phyloP scores from a whole-genome alignment of 2,888 invertebrate species.

The Drosophila yooni region DNA sequence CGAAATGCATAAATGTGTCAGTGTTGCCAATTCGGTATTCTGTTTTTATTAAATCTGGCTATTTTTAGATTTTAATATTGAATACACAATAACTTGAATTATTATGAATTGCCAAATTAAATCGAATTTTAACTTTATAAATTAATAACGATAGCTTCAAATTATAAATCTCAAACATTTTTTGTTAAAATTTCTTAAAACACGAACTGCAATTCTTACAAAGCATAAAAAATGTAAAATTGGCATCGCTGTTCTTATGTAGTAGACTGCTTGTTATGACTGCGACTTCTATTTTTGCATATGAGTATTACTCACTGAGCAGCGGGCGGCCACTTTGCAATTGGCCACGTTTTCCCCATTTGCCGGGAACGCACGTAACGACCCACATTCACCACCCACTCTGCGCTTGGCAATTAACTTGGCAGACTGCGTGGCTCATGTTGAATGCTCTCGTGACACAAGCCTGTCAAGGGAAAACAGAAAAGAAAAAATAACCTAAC shows the following conservation, averaged over 20 bases:
- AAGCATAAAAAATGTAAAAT: not conserved
- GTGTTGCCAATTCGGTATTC: not conserved
- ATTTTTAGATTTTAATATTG: not conserved
- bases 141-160: not conserved
- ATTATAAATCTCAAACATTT: not conserved
- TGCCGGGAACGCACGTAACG: slow-evolving; percentile 49
- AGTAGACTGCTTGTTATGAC: slow-evolving; percentile 31
- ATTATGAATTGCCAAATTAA: not conserved
- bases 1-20: slow-evolving; percentile 8
- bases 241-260: slow-evolving; percentile 1
- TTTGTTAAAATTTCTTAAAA: not conserved
- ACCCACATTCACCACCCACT: slow-evolving; percentile 51
- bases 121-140: not conserved
- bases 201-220: not conserved
- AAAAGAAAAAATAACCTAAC: not conserved
- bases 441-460: slow-evolving; percentile 43
- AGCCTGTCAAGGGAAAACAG: slow-evolving; percentile 12
- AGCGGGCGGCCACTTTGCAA: slow-evolving; percentile 32
- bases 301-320: slow-evolving; percentile 12
- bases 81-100: not conserved
- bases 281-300: slow-evolving; percentile 45
- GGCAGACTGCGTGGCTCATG: slow-evolving; percentile 67
- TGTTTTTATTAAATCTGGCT: not conserved
- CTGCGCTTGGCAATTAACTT: slow-evolving; percentile 58
- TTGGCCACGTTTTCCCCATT: slow-evolving; percentile 60